Evolutionary conservation across 2,888 invertebrate species (phyloP).

Genomic region (Sarcophaga subvicina): DNA sequence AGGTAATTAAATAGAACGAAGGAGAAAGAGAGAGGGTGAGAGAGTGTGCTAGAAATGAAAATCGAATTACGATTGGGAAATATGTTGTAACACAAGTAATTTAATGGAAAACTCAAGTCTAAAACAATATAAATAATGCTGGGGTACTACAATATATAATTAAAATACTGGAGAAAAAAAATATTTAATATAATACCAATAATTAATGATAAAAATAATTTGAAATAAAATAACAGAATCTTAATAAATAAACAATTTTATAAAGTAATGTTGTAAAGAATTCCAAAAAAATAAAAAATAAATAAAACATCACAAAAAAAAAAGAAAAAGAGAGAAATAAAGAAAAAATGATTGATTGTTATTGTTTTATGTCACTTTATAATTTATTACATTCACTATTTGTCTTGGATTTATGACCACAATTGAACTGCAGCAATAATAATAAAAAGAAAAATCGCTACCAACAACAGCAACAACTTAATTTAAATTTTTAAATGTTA

Average conservation of each 20-base stretch:
- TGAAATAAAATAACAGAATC: not conserved
- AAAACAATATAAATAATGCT: too few relatives aligned
- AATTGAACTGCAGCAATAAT: conserved; percentile 9
- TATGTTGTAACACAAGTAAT: too few relatives aligned
- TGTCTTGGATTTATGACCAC: conserved; percentile 18
- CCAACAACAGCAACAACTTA: not conserved
- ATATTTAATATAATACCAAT: not conserved
- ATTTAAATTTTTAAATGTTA: conserved; percentile 23
- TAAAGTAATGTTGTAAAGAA: not conserved
- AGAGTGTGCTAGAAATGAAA: too few relatives aligned
- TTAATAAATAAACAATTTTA: not conserved
- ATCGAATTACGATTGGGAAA: too few relatives aligned
- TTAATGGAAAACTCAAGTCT: too few relatives aligned
- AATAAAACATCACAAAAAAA: not conserved
- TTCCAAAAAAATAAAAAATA: not conserved
- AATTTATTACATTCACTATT: conserved; percentile 21
- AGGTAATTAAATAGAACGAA: not conserved
- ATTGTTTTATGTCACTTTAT: conserved; percentile 31
- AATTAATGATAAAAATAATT: not conserved
- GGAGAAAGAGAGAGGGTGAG: too few relatives aligned
- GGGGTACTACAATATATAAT: too few relatives aligned
- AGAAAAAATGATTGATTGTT: conserved; percentile 29
- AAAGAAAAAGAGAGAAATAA: not conserved
- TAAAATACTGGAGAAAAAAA: conserved; percentile 6
- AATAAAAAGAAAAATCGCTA: not conserved